Evolutionary conservation across 2,797 vertebrate genomes (phyloP).

Genomic region (Strix occidentalis): DNA sequence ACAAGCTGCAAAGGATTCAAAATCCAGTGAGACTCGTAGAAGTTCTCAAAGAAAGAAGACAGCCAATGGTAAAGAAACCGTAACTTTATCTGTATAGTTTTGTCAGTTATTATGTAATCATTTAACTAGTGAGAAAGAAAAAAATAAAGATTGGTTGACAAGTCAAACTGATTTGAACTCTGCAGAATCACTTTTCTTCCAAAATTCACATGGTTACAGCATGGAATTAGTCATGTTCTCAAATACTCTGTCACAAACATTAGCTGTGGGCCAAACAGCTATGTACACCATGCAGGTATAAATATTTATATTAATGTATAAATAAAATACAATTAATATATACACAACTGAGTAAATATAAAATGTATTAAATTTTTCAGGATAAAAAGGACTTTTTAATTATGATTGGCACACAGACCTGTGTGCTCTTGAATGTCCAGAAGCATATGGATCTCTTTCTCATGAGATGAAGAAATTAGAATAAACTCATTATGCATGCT

Average conservation of each 20-base stretch:
- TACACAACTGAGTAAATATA: not conserved
- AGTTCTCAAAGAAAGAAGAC: not conserved
- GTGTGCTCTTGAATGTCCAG: not conserved
- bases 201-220: not conserved
- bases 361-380: not conserved
- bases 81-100: not conserved
- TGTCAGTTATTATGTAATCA: not conserved
- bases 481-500: not conserved
- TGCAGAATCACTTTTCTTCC: not conserved
- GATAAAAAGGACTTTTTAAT: not conserved
- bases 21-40: not conserved
- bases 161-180: not conserved
- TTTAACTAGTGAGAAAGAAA: not conserved
- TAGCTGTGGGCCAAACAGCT: not conserved
- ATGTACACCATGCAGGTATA: not conserved
- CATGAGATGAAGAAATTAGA: not conserved
- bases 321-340: not conserved
- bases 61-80: not conserved
- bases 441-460: not conserved
- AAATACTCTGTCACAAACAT: not conserved
- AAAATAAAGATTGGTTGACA: not conserved
- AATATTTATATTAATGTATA: not conserved
- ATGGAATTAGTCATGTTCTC: not conserved
- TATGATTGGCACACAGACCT: not conserved
- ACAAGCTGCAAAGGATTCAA: not conserved